Percentiles rank a stretch among this genome's conserved stretches.
phyloP scores from a whole-genome alignment of 2,113 vertebrate species.

The Clarias macrocephalus region DNA sequence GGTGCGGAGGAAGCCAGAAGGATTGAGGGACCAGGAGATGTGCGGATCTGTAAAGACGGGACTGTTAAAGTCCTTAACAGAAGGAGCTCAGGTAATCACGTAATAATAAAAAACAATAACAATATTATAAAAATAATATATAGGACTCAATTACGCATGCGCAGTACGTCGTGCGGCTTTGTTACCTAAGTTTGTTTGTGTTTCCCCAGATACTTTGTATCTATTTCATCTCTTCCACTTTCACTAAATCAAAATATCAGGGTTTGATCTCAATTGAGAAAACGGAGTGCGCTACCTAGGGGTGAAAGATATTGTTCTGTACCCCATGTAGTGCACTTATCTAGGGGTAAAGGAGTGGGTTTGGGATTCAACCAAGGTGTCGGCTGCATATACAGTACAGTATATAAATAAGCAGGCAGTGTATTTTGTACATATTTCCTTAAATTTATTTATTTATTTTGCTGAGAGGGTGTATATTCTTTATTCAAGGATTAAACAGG shows the following conservation, averaged over 20 bases:
- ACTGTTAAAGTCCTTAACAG: conserved; percentile 66
- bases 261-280: neutral
- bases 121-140: too few relatives aligned
- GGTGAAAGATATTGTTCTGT: neutral
- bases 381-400: too few relatives aligned
- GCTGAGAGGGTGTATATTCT: neutral
- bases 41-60: conserved; percentile 84
- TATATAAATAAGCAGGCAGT: neutral
- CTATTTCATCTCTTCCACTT: neutral
- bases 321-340: neutral
- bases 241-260: neutral
- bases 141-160: neutral
- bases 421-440: too few relatives aligned
- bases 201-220: neutral
- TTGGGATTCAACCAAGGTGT: conserved; percentile 11
- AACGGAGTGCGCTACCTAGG: neutral
- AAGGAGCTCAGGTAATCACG: conserved; percentile 65
- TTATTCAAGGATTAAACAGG: neutral
- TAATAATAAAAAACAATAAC: too few relatives aligned
- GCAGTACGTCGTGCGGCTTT: neutral
- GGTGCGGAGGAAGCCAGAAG: conserved; percentile 51
- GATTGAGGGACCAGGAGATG: conserved; percentile 76
- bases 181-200: neutral
- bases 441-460: neutral
- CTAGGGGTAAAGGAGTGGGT: neutral